These are phyloP conservation scores for Chelon labrosus DNA, from an alignment of 2,797 vertebrate species.

Conservation along the genomic window DNA sequence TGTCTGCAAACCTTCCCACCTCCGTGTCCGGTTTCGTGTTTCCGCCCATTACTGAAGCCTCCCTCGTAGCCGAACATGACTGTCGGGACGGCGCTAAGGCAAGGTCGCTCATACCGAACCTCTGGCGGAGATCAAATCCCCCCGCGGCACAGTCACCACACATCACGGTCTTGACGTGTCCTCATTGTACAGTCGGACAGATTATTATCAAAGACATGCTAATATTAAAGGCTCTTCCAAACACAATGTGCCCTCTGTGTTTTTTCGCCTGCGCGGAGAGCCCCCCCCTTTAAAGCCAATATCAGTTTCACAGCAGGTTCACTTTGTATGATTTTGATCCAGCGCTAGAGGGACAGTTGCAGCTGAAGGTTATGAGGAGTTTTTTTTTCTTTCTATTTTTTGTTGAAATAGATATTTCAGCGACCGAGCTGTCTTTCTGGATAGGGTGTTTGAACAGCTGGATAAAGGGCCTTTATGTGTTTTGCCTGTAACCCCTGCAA, in stretches of 20 bases:
- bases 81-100: slow-evolving; percentile 69
- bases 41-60: slow-evolving; percentile 67
- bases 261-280: slow-evolving; percentile 5
- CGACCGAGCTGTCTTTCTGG: slow-evolving; percentile 16
- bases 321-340: slow-evolving; percentile 39
- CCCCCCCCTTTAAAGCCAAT: slow-evolving; percentile 38
- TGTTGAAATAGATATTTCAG: slow-evolving; percentile 33
- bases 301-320: slow-evolving; percentile 64
- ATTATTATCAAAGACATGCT: slow-evolving; percentile 75
- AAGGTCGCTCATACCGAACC: slow-evolving; percentile 56
- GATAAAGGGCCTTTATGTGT: slow-evolving; percentile 42
- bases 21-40: slow-evolving; percentile 78
- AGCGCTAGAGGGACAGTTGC: slow-evolving; percentile 25
- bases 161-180: slow-evolving; percentile 64
- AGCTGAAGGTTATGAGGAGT: slow-evolving; percentile 29
- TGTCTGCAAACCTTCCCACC: slow-evolving; percentile 76
- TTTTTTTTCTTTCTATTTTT: slow-evolving; percentile 6
- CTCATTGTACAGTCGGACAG: slow-evolving; percentile 59
- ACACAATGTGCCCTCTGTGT: slow-evolving; percentile 67
- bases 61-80: slow-evolving; percentile 55
- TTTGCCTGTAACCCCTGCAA: slow-evolving; percentile 45
- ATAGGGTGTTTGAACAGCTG: slow-evolving; percentile 24
- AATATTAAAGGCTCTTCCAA: slow-evolving; percentile 50
- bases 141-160: slow-evolving; percentile 57
- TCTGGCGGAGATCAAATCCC: slow-evolving; percentile 66